These are phyloP conservation scores for Anagyrus pseudococci DNA, from an alignment of 2,888 invertebrate species.

Conservation along the genomic window DNA sequence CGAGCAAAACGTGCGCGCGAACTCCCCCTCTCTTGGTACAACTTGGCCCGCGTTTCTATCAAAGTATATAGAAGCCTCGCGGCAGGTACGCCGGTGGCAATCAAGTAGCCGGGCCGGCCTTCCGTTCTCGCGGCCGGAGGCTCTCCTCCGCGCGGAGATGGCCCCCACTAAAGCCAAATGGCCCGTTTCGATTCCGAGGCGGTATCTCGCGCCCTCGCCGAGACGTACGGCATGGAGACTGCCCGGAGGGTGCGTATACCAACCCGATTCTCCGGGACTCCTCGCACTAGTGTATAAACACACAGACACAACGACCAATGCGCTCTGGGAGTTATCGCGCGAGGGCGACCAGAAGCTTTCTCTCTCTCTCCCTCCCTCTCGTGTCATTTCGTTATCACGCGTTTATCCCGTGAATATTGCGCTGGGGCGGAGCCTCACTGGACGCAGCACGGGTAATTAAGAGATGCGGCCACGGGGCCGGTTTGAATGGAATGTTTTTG, in stretches of 20 bases:
- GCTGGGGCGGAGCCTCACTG: not conserved
- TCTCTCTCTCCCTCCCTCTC: conserved; percentile 38
- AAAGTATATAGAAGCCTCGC: too few species aligned
- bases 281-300: not conserved
- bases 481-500: not conserved
- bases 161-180: conserved; percentile 59
- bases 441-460: conserved; percentile 6
- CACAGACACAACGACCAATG: conserved; percentile 52
- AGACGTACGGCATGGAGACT: conserved; percentile 19
- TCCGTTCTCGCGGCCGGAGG: too few species aligned
- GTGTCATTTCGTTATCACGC: conserved; percentile 38
- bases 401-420: conserved; percentile 32
- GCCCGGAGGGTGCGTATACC: conserved; percentile 28
- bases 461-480: not conserved
- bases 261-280: conserved; percentile 4
- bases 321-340: conserved; percentile 47
- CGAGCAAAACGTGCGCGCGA: conserved; percentile 11
- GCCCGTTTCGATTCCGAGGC: conserved; percentile 61
- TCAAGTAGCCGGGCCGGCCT: too few species aligned
- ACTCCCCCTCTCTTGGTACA: too few species aligned
- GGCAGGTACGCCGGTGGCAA: too few species aligned
- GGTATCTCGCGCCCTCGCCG: conserved; percentile 57
- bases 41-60: conserved; percentile 53
- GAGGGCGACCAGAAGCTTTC: conserved; percentile 28
- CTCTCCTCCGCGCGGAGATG: conserved; percentile 47